Evolutionary conservation across 2,888 invertebrate genomes (phyloP).

Genomic region (Perizoma flavofasciatum): DNA sequence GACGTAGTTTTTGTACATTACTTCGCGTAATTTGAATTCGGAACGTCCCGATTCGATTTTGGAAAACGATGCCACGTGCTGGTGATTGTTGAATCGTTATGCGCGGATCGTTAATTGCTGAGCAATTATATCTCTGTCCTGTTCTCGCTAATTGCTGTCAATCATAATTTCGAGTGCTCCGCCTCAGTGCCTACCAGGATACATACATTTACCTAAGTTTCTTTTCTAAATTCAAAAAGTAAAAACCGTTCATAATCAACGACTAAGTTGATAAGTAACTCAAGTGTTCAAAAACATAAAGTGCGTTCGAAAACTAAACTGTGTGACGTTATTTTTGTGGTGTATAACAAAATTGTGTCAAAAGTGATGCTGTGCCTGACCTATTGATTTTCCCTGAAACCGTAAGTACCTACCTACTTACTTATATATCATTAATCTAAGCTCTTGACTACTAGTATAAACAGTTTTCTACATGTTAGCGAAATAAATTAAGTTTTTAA

Average conservation of each 20-base stretch:
- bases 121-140: conserved; percentile 69
- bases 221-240: conserved; percentile 41
- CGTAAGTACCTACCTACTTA: conserved; percentile 60
- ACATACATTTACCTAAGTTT: conserved; percentile 21
- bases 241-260: conserved; percentile 31
- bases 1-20: conserved; percentile 58
- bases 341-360: conserved; percentile 58
- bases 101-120: conserved; percentile 69
- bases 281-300: conserved; percentile 43
- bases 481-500: neutral
- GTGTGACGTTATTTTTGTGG: conserved; percentile 63
- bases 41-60: conserved; percentile 47
- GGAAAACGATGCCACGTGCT: conserved; percentile 75
- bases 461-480: neutral
- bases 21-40: conserved; percentile 41
- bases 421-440: neutral
- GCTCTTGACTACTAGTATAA: neutral
- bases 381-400: conserved; percentile 57
- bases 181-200: conserved; percentile 40
- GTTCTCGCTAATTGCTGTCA: conserved; percentile 67
- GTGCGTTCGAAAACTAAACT: conserved; percentile 37
- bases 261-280: conserved; percentile 30
- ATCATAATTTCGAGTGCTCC: conserved; percentile 60
- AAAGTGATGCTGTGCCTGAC: conserved; percentile 72
- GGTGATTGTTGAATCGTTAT: conserved; percentile 67